Percentiles rank a stretch among this genome's conserved stretches.
Conservation (phyloP, 2,113 vertebrate species). For the Elanoides forficatus region DNA sequence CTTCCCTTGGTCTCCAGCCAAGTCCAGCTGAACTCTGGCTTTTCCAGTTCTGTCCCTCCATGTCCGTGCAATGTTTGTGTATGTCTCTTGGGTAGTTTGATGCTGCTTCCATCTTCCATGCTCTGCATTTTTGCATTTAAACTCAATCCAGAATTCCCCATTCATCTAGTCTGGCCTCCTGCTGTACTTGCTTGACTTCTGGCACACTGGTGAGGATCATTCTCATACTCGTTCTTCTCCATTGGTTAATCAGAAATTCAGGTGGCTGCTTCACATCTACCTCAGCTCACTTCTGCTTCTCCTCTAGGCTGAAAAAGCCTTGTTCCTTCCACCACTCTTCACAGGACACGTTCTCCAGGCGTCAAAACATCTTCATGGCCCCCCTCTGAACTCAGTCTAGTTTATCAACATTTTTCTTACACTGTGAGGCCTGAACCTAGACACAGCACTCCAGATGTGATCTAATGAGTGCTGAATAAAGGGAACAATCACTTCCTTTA, state of each 20-base stretch:
- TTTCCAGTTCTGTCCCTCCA: neutral
- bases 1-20: neutral
- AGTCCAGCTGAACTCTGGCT: neutral
- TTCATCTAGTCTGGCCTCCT: neutral
- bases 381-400: neutral
- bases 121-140: neutral
- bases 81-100: neutral
- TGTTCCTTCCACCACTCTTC: neutral
- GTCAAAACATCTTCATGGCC: neutral
- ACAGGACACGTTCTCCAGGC: neutral
- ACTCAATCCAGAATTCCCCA: neutral
- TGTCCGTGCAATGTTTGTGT: neutral
- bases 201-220: neutral
- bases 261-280: neutral
- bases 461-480: neutral
- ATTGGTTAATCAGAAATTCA: neutral
- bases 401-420: neutral
- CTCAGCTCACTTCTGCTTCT: neutral
- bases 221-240: neutral
- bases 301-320: neutral
- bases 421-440: neutral
- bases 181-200: neutral
- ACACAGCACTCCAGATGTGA: neutral
- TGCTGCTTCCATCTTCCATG: neutral
- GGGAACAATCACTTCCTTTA: neutral